These are phyloP conservation scores for Numenius phaeopus DNA, from an alignment of 2,797 vertebrate genomes.

Conservation along the genomic window DNA sequence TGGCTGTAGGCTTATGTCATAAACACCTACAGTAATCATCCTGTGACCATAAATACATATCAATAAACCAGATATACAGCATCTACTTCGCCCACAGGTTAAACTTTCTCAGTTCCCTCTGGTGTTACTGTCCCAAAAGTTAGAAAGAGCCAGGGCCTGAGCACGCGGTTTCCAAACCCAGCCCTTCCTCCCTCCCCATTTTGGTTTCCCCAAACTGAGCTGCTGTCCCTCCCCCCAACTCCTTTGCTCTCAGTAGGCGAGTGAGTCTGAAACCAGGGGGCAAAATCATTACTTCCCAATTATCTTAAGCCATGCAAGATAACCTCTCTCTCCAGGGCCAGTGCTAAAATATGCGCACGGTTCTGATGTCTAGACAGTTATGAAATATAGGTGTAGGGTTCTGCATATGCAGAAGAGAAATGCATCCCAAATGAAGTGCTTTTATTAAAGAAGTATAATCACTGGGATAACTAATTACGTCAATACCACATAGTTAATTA, in stretches of 20 bases:
- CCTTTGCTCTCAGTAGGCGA: constrained; percentile 33
- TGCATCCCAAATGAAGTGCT: constrained; percentile 80
- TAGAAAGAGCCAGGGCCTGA: constrained; percentile 48
- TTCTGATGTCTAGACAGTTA: constrained; percentile 78
- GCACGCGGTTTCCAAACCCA: constrained; percentile 52
- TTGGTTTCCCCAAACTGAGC: constrained; percentile 53
- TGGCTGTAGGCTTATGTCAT: not conserved
- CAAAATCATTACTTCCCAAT: constrained; percentile 82
- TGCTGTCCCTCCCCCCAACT: constrained; percentile 1
- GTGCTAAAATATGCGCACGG: constrained; percentile 72
- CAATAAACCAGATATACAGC: constrained; percentile 6
- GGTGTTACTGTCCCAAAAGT: constrained; percentile 38
- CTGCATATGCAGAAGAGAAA: constrained; percentile 55
- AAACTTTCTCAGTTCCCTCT: constrained; percentile 45
- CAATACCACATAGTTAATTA: constrained; percentile 85
- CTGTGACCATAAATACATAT: constrained; percentile 49
- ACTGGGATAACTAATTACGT: constrained; percentile 81
- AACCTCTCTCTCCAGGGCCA: constrained; percentile 74
- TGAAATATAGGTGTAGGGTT: constrained; percentile 75
- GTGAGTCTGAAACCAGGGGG: constrained; percentile 68
- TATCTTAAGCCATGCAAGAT: constrained; percentile 75
- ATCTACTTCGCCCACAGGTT: not conserved
- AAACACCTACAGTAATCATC: not conserved
- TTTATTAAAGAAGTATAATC: constrained; percentile 83
- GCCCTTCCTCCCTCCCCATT: constrained; percentile 6